Base-by-base conservation (phyloP, 2,797 vertebrate genomes). In the Periparus ater region DNA sequence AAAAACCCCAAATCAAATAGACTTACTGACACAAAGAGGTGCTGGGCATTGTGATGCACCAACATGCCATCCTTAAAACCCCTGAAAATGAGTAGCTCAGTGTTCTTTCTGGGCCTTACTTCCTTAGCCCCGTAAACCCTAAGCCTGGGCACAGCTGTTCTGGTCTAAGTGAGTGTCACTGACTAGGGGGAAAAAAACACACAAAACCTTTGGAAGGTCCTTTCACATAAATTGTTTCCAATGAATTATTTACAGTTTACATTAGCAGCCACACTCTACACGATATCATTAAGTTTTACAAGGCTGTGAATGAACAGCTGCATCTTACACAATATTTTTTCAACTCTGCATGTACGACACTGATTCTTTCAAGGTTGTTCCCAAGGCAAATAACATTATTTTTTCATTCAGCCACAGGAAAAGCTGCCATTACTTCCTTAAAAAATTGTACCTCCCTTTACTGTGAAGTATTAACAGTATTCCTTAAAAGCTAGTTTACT, bases 241-340 rank as follows among this genome's bases (percentile, higher is more conserved):
- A 82, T 95, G 51, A 91, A 93, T 97, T 97, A 96, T 89, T 96
- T 92, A 90, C 96, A 92, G 93, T 98, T 97, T 96, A 87, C 58
- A 58, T 91, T 96, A 95, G 84, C 94, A 97, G 61, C 71, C 88
- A 71, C 65, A 85, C 30, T 60, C 44, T 90, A 58, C 38, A 68
- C 13, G 76, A 74, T 85, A 90, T 73, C 83, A 94, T 96, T 85
- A 95, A 92, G 73, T 55, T 91, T 88, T 57, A 73, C 1, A 11
- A 62, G 96, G 85, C 65, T 96, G 97, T 95, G 91, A 74, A 80
- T 81, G 89, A 95, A 89, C 91, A 98, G 51, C 75, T 93, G 75
- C 74, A 83, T 55, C 57, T 62, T 92, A 48, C 67, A 86, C 65
- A 90, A 38, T 74, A 89, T 85, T 95, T 97, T 97, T 92, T 96